These are phyloP conservation scores for Trissolcus japonicus DNA, from an alignment of 2,888 invertebrate species.

Conservation along the genomic window DNA sequence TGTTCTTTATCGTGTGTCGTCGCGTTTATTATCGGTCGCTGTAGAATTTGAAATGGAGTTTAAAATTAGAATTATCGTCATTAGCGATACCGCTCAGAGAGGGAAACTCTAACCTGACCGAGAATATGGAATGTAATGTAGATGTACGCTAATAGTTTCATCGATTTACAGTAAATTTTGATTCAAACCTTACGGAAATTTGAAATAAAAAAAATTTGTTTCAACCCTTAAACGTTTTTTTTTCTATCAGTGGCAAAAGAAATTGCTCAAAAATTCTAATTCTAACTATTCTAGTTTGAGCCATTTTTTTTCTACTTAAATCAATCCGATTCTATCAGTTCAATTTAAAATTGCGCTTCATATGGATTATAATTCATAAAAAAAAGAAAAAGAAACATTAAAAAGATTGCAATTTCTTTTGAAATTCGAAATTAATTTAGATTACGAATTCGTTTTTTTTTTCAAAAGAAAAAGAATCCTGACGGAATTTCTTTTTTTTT, in stretches of 20 bases:
- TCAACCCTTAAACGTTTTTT: too few species aligned
- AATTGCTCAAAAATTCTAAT: too few species aligned
- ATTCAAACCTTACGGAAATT: neutral
- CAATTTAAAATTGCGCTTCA: too few species aligned
- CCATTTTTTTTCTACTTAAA: too few species aligned
- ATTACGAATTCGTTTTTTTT: slow-evolving; percentile 16
- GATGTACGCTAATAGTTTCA: too few species aligned
- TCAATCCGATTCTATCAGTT: too few species aligned
- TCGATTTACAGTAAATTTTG: too few species aligned
- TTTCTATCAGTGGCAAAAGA: too few species aligned
- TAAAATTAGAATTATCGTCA: slow-evolving; percentile 12
- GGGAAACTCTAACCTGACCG: neutral
- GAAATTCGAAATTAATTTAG: slow-evolving; percentile 8
- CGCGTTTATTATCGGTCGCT: slow-evolving; percentile 1
- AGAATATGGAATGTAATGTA: too few species aligned
- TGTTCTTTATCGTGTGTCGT: neutral
- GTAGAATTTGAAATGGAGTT: slow-evolving; percentile 7
- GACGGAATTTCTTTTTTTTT: slow-evolving; percentile 21
- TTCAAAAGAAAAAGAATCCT: slow-evolving; percentile 7
- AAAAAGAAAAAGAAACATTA: neutral
- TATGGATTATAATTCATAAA: too few species aligned
- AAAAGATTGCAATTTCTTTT: neutral
- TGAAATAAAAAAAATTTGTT: neutral
- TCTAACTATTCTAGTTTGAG: too few species aligned
- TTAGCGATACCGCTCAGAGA: neutral